These are phyloP conservation scores for Sinodicranocentrus sp. DNA, from an alignment of 2,888 invertebrate genomes.

Conservation along the genomic window DNA sequence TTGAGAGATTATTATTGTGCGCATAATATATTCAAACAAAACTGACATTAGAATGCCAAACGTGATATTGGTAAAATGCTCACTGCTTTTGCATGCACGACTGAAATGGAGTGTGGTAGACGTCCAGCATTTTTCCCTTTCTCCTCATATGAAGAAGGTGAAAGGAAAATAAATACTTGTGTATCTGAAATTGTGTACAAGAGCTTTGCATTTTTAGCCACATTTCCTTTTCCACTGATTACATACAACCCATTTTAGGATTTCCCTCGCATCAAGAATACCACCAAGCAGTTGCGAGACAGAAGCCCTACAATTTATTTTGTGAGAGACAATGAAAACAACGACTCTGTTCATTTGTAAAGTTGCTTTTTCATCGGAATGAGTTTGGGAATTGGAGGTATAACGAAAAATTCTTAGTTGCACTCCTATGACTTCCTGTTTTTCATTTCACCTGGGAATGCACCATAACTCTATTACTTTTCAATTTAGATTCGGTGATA, in stretches of 20 bases:
- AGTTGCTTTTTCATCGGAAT: slow-evolving; percentile 43
- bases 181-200: too few relatives aligned
- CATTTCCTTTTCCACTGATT: background rate
- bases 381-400: slow-evolving; percentile 24
- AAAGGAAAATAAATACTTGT: too few relatives aligned
- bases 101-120: too few relatives aligned
- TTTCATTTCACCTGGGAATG: slow-evolving; percentile 60
- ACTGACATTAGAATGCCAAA: too few relatives aligned
- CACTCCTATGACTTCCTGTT: slow-evolving; percentile 54
- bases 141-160: too few relatives aligned
- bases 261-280: too few relatives aligned
- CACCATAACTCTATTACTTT: slow-evolving; percentile 38
- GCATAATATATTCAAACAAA: too few relatives aligned
- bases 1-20: too few relatives aligned
- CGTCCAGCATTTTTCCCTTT: too few relatives aligned
- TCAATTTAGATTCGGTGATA: slow-evolving; percentile 64
- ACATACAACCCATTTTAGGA: background rate
- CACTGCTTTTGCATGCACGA: too few relatives aligned
- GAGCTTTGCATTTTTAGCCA: slow-evolving; percentile 14
- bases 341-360: slow-evolving; percentile 61
- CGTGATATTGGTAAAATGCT: too few relatives aligned
- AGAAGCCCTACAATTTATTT: slow-evolving; percentile 56
- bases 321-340: slow-evolving; percentile 56
- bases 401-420: slow-evolving; percentile 49
- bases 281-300: too few relatives aligned